Evolutionary conservation across 2,113 vertebrate genomes (phyloP).

Genomic region (Eonycteris spelaea): DNA sequence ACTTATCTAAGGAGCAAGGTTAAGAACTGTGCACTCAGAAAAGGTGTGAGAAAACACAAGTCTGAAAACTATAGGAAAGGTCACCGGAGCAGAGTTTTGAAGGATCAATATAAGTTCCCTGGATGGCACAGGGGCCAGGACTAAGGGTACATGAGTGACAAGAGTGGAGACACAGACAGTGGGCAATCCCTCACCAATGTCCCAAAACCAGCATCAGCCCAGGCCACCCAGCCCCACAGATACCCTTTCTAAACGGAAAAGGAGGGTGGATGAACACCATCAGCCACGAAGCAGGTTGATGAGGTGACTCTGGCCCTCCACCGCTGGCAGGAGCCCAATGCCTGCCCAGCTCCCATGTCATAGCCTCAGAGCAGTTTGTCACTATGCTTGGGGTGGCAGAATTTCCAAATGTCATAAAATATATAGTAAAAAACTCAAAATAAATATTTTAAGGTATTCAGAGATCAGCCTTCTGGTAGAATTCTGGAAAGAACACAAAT

Average conservation of each 20-base stretch:
- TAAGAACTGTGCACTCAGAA: neutral
- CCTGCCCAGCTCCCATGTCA: neutral
- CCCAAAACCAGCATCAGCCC: neutral
- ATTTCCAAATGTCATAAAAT: conserved; percentile 25
- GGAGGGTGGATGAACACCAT: neutral
- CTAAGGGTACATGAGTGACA: neutral
- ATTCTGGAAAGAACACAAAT: neutral
- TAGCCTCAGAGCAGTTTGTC: neutral
- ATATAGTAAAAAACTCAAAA: neutral
- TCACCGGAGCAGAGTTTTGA: neutral
- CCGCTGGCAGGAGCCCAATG: neutral
- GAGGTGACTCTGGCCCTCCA: neutral
- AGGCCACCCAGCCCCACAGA: neutral
- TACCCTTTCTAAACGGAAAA: neutral
- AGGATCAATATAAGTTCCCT: neutral
- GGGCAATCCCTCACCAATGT: neutral
- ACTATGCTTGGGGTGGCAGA: neutral
- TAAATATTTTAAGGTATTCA: conserved; percentile 4
- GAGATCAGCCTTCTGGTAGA: neutral
- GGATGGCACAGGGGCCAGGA: neutral
- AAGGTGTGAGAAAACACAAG: neutral
- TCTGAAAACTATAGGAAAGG: neutral
- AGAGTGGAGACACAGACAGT: neutral
- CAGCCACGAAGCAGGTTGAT: neutral
- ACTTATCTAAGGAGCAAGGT: neutral